These are phyloP conservation scores for Leptogaster cylindrica DNA, from an alignment of 2,888 invertebrate species.

Conservation along the genomic window DNA sequence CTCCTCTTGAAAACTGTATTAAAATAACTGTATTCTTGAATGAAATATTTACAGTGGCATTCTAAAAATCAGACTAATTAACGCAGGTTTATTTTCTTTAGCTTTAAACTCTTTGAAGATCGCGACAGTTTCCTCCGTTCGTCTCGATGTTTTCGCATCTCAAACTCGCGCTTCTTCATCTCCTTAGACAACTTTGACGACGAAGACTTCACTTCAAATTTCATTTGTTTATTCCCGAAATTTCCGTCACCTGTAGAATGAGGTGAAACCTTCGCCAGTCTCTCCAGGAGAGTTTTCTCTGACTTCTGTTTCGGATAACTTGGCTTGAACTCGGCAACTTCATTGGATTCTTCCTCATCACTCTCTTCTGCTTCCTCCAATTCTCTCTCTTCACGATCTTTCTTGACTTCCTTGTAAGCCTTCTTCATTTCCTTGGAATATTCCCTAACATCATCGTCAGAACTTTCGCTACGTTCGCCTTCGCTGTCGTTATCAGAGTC, in stretches of 20 bases:
- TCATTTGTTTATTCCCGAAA: slow-evolving; percentile 80
- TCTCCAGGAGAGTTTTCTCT: slow-evolving; percentile 49
- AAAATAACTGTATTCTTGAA: not conserved
- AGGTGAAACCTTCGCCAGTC: slow-evolving; percentile 1
- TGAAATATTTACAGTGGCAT: not conserved
- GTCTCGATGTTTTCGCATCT: slow-evolving; percentile 70
- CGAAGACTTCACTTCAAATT: slow-evolving; percentile 70
- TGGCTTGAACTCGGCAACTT: slow-evolving; percentile 68
- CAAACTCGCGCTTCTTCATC: slow-evolving; percentile 66
- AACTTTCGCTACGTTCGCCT: slow-evolving; percentile 65
- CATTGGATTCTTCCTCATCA: slow-evolving; percentile 64
- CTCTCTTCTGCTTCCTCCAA: slow-evolving; percentile 55
- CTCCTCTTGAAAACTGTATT: not conserved
- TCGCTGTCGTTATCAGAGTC: slow-evolving; percentile 63
- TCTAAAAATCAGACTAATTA: slow-evolving; percentile 45
- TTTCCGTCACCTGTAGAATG: slow-evolving; percentile 65
- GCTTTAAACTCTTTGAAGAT: slow-evolving; percentile 63
- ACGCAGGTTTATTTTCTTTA: slow-evolving; percentile 61
- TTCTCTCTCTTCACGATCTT: slow-evolving; percentile 56
- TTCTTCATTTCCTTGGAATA: slow-evolving; percentile 83
- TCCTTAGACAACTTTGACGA: too few species aligned
- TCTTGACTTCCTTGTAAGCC: slow-evolving; percentile 64
- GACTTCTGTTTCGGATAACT: slow-evolving; percentile 54
- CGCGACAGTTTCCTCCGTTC: slow-evolving; percentile 73
- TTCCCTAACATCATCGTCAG: slow-evolving; percentile 80